These are phyloP conservation scores for Penaeus monodon DNA, from an alignment of 2,888 invertebrate species.

Conservation along the genomic window DNA sequence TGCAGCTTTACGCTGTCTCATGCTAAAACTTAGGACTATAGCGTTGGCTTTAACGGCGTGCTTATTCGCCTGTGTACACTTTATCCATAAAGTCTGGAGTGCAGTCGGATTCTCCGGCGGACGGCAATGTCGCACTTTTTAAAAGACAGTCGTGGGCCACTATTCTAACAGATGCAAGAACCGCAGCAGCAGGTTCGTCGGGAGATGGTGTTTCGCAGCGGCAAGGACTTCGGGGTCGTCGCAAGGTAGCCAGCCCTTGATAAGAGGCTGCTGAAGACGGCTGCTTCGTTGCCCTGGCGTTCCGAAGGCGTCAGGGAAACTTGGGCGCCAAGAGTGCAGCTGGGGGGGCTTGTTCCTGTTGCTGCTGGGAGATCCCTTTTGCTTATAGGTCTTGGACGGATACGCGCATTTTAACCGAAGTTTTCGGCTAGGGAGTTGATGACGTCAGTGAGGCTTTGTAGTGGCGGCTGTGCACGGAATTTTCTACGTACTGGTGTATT, in stretches of 20 bases:
- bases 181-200: slow-evolving; percentile 22
- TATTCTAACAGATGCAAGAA: neutral
- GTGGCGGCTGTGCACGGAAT: neutral
- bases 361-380: neutral
- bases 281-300: neutral
- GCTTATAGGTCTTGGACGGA: neutral
- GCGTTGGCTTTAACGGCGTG: too few relatives aligned
- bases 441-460: neutral
- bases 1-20: too few relatives aligned
- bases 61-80: too few relatives aligned
- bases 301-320: neutral
- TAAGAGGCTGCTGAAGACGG: neutral
- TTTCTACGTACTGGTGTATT: slow-evolving; percentile 2
- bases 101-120: too few relatives aligned
- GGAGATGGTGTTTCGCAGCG: neutral
- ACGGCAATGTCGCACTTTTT: too few relatives aligned
- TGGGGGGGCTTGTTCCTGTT: neutral
- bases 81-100: too few relatives aligned
- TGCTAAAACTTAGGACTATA: too few relatives aligned
- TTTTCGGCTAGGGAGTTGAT: neutral
- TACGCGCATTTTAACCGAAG: neutral
- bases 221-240: slow-evolving; percentile 5
- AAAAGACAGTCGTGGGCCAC: too few relatives aligned
- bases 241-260: neutral
- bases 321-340: neutral